Base-by-base conservation (phyloP, 2,797 vertebrate species). In the Characodon lateralis region DNA sequence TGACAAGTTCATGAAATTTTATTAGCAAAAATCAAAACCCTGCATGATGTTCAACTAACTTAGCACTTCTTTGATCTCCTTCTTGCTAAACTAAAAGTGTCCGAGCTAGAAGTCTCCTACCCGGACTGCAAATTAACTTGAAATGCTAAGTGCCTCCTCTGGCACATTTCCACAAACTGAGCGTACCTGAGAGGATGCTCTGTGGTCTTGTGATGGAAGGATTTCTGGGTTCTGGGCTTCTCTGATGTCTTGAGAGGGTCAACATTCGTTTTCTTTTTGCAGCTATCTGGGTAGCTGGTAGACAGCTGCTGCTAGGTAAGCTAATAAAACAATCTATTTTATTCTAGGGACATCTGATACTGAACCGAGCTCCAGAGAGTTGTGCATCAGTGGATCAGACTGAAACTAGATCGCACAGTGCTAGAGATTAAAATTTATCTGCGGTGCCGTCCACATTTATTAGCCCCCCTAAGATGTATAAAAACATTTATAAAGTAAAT, bases 331-430 rank as follows among this genome's bases (percentile, higher is more conserved):
- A 28, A 74, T 69, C 71, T 86, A 86, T 92, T 93, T 94, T 87
- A 89, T 90, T 91, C 82, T 75, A 72, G 73, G 73, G 93, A 92
- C 71, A 93, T 93, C 71, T 88, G 92, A 95, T 94, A 90, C 85
- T 78, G 78, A 80, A 78, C 87, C 72, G 82, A 94, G 87, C 88
- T 90, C 88, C 87, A 58, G 31, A 12, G 75, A 85, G 88, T 92
- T 88, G 91, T 84, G 83, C 83, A 84, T 84, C 82, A 59, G 48
- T 35, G 74, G 79, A 75, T 74, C 83, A 6, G 5, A 66, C 58
- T 90, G 91, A 92, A 92, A 93, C 90, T 41, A 71, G 84, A 94
- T 94, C 89, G 83, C 77, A 83, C 82, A 43, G 77, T 72, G 43
- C 82, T 71, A 51, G 81, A 72, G 71, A 53, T 83, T 50, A 50